Conservation (phyloP, 2,797 vertebrate genomes). For the Oreonectes daqikongensis region DNA sequence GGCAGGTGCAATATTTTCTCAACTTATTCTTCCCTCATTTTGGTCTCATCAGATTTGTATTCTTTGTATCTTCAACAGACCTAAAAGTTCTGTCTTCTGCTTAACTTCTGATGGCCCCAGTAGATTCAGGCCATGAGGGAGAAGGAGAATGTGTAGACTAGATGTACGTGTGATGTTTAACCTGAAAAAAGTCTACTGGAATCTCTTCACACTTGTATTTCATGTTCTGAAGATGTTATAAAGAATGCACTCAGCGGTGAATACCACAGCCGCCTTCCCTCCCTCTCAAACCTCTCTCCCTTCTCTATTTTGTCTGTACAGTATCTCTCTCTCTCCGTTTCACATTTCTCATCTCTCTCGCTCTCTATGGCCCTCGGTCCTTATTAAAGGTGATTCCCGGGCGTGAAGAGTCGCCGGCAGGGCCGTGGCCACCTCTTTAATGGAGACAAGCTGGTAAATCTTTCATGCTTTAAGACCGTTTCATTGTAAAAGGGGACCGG, state of each 20-base stretch:
- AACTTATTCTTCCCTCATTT: slow-evolving; percentile 23
- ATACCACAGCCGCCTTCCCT: not conserved
- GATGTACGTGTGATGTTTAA: slow-evolving; percentile 34
- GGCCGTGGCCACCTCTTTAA: slow-evolving; percentile 59
- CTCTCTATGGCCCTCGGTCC: slow-evolving; percentile 35
- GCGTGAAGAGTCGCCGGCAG: slow-evolving; percentile 52
- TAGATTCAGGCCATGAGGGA: slow-evolving; percentile 6
- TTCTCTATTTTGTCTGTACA: slow-evolving; percentile 18
- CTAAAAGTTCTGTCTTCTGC: slow-evolving; percentile 43
- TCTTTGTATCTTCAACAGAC: slow-evolving; percentile 29
- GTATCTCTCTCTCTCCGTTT: slow-evolving; percentile 22
- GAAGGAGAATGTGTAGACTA: slow-evolving; percentile 9
- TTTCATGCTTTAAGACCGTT: slow-evolving; percentile 72
- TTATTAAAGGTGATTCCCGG: slow-evolving; percentile 52
- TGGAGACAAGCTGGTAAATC: slow-evolving; percentile 67
- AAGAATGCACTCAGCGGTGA: slow-evolving; percentile 38
- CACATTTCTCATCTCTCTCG: slow-evolving; percentile 28
- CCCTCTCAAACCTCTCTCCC: slow-evolving; percentile 7
- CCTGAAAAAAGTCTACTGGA: slow-evolving; percentile 10
- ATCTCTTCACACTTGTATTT: slow-evolving; percentile 38
- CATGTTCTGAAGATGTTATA: slow-evolving; percentile 33
- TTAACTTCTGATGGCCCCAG: slow-evolving; percentile 34
- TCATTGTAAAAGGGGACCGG: slow-evolving; percentile 70
- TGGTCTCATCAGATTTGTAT: slow-evolving; percentile 35
- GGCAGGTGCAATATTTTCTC: slow-evolving; percentile 32